Evolutionary conservation across 2,797 vertebrate species (phyloP), one percentile per base, ranked within the genome.

Genomic region (Molossus alvarezi): DNA sequence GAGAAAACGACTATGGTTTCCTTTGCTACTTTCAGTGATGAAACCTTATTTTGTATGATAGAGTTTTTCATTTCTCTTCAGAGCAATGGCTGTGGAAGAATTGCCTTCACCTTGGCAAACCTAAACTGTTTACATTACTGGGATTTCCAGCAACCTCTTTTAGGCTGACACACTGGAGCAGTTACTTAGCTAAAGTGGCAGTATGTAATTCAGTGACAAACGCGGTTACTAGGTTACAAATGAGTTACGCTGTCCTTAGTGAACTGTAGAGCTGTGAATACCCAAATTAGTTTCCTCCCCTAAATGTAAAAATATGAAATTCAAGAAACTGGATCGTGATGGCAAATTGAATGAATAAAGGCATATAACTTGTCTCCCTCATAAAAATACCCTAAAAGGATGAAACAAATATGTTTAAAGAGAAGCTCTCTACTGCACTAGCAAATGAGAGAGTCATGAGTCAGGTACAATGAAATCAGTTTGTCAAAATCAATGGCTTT

Each of bases 181-280:
- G 55, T 69, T 71, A 72, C 64, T 88, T 76, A 94, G 33, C 62
- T 64, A 79, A 23, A 7, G 51, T 12, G 18, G 57, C n/a, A 71
- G 84, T 92, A 87, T 85, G 81, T 60, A 94, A 88, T 95, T 90
- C 55, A 96, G 72, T 94, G 62, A 93, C 93, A 96, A 27, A 65
- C 1, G 1, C 83, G 55, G 86, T 97, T 95, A 86, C 93, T 73
- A 94, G 75, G 93, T 89, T 96, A 96, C 94, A 96, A 58, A 95
- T 85, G 87, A 96, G 21, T 93, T 92, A 81, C 73, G 71, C 4
- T 89, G 9, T 87, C 89, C 76, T 93, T 73, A 53, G 58, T 95
- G 94, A 96, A 95, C 87, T 84, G 27, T 20, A 81, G 75, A 65
- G 14, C 14, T 81, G 5, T 83, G 80, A 96, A 57, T 37, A 58